A percentile compares a stretch with the other conserved stretches of the same genome.
These are phyloP conservation scores for Chaetodon trifascialis DNA, from an alignment of 2,113 vertebrate genomes.

Conservation along the genomic window DNA sequence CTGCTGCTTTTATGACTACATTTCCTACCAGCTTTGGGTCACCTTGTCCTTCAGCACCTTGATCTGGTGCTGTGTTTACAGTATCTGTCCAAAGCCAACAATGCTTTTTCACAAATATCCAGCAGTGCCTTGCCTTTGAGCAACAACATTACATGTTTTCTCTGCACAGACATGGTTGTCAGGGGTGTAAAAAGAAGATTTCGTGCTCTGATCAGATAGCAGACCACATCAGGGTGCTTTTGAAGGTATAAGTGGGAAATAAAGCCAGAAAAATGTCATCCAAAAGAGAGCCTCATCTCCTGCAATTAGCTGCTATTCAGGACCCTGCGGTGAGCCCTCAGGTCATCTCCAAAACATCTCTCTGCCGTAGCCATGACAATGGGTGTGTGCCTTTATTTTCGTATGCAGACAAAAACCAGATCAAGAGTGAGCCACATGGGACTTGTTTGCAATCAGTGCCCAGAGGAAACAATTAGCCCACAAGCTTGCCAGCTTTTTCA, in stretches of 20 bases:
- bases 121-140: constrained; percentile 24
- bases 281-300: constrained; percentile 41
- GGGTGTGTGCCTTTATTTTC: constrained; percentile 52
- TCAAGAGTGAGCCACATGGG: constrained; percentile 67
- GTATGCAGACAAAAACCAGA: constrained; percentile 69
- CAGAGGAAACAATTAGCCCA: constrained; percentile 74
- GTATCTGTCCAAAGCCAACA: constrained; percentile 64
- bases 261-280: constrained; percentile 36
- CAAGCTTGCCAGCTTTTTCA: constrained; percentile 64
- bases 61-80: constrained; percentile 67
- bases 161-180: constrained; percentile 39
- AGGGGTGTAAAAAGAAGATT: constrained; percentile 46
- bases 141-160: constrained; percentile 38
- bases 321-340: constrained; percentile 29
- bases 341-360: constrained; percentile 69
- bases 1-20: constrained; percentile 54
- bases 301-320: constrained; percentile 76
- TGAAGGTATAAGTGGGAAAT: constrained; percentile 62
- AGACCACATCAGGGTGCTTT: constrained; percentile 69
- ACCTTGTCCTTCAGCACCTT: constrained; percentile 70
- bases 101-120: constrained; percentile 45
- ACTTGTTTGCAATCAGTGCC: constrained; percentile 74
- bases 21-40: constrained; percentile 67
- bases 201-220: constrained; percentile 62
- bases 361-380: constrained; percentile 55